These are phyloP conservation scores for Actias luna DNA, from an alignment of 2,888 invertebrate genomes.

Conservation along the genomic window DNA sequence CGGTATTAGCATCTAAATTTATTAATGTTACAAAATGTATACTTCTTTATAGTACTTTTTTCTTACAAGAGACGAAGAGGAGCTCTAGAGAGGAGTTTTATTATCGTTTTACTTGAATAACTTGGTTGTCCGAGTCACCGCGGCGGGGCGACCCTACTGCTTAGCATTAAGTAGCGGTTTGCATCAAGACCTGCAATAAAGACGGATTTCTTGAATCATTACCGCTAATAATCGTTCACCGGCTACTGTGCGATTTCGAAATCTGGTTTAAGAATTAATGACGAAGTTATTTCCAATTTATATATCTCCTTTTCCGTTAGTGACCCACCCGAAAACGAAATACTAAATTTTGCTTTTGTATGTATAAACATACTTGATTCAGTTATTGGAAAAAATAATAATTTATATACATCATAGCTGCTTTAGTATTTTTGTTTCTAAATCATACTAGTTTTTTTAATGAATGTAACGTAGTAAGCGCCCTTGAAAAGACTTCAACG, in stretches of 20 bases:
- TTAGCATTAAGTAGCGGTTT: conserved; percentile 9
- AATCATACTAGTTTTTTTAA: conserved; percentile 34
- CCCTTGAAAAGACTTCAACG: conserved; percentile 80
- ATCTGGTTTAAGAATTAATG: conserved; percentile 37
- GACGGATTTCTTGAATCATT: conserved; percentile 54
- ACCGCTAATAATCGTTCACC: conserved; percentile 48
- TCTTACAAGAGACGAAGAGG: background rate
- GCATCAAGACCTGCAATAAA: conserved; percentile 48
- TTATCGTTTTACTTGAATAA: background rate
- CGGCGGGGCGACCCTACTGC: background rate
- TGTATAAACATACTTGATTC: background rate
- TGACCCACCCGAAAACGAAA: background rate
- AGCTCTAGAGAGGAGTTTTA: background rate
- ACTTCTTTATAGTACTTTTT: background rate
- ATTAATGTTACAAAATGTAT: background rate
- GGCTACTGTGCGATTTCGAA: conserved; percentile 55
- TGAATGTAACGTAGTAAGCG: conserved; percentile 58
- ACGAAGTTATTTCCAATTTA: conserved; percentile 28
- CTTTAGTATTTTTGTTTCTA: conserved; percentile 11
- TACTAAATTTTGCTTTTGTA: conserved; percentile 9
- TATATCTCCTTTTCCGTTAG: conserved; percentile 2
- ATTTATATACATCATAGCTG: conserved; percentile 2
- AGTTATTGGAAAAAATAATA: background rate
- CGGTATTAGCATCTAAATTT: background rate
- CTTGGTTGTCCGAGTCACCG: background rate